Evolutionary conservation across 2,888 invertebrate species (phyloP), one percentile per base, ranked within the genome.

Genomic region (Yponomeuta sedellus): DNA sequence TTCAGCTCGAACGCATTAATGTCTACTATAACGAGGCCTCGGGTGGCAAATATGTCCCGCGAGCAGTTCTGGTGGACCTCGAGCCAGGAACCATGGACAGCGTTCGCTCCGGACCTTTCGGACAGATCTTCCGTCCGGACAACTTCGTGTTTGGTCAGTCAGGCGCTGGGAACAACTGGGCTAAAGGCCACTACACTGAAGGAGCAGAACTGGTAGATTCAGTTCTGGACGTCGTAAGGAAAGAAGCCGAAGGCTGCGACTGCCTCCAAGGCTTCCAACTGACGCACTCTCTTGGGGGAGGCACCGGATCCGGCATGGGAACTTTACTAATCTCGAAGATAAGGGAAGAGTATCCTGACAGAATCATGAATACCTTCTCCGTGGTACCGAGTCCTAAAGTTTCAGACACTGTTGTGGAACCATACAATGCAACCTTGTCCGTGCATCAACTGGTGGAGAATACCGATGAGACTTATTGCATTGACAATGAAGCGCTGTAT

Each of bases 201-300:
- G 97, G 97, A n/a, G 97, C 93, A 67, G 97, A 95, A 86, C 92
- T 95, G 76, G 95, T 94, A 65, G 98, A 97, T 84, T 94, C 97
- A 20, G 94, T 95, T 0, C 85, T 96, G 64, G 96, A 96, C 77
- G 96, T 96, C 0, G 93, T 96, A 34, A 92, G 97, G 67, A 95
- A 96, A 79, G 96, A 97, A 84, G 96, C 95, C 64, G 97, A 98
- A 87, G 93, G 96, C 84, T 95, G 98, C 86, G 98, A 99, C 82
- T 98, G 98, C 74, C 92, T 96, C 40, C 96, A 96, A 93, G 97
- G 97, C 62, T 97, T 96, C 81, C 96, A 96, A 79, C 81, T 96
- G 72, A 94, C 96, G 3, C 96, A 97, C 77, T 97, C 97, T 0
- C 80, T 91, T 8, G 91, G 91, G 12, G 91, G 91, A 28, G 91